phyloP scores from a whole-genome alignment of 2,888 invertebrate genomes.

The Saturnia japonica region DNA sequence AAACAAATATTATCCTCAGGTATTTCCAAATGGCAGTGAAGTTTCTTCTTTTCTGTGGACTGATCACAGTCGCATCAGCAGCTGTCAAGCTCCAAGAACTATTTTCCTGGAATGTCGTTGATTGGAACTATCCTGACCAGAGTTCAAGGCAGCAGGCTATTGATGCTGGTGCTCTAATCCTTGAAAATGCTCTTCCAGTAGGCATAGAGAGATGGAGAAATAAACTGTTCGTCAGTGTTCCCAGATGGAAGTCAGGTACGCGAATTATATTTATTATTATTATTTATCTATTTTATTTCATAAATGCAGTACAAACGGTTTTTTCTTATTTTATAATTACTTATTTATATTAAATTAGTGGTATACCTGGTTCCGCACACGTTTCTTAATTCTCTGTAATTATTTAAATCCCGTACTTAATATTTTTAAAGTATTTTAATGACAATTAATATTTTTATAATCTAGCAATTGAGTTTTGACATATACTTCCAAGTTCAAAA shows the following conservation, averaged over 20 bases:
- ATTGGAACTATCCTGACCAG: slow-evolving; percentile 87
- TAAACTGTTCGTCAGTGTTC: slow-evolving; percentile 91
- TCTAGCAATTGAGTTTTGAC: no score
- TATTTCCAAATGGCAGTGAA: slow-evolving; percentile 43
- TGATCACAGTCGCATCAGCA: slow-evolving; percentile 59
- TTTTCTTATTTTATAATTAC: no score
- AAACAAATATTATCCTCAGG: slow-evolving; percentile 21
- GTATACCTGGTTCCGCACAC: no score
- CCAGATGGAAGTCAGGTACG: slow-evolving; percentile 90
- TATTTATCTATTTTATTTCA: no score
- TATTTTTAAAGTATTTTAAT: no score
- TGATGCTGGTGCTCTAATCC: slow-evolving; percentile 84
- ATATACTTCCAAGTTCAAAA: no score
- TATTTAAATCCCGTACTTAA: no score
- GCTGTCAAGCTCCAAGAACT: slow-evolving; percentile 84
- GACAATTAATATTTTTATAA: no score
- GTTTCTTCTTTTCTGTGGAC: slow-evolving; percentile 46
- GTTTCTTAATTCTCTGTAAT: no score
- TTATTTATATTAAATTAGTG: no score
- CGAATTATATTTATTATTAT: not conserved
- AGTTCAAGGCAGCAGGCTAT: slow-evolving; percentile 84
- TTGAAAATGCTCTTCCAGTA: slow-evolving; percentile 90
- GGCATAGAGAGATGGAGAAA: slow-evolving; percentile 91
- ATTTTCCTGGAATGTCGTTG: slow-evolving; percentile 88
- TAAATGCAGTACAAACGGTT: no score